Conservation (phyloP, 2,888 invertebrate genomes). For the Cephus spinipes region DNA sequence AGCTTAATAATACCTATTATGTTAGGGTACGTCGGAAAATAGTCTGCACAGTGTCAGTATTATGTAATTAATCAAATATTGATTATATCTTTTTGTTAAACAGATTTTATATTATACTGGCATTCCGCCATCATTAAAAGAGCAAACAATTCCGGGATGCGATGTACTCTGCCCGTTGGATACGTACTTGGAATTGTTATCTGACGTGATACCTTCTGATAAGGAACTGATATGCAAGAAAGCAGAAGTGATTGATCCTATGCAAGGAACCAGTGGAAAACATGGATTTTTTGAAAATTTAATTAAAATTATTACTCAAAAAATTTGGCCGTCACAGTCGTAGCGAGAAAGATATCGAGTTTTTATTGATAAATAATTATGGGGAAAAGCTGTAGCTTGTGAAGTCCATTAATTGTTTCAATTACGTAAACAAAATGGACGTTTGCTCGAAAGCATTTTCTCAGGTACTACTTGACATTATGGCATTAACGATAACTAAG, state of each 20-base stretch:
- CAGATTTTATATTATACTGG: slow-evolving; percentile 69
- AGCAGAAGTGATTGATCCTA: slow-evolving; percentile 16
- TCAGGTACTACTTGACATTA: not conserved
- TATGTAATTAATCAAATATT: not conserved
- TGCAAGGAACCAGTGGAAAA: not conserved
- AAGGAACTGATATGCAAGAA: slow-evolving; percentile 50
- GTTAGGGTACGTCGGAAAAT: slow-evolving; percentile 68
- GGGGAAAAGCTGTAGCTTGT: not conserved
- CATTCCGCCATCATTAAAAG: slow-evolving; percentile 62
- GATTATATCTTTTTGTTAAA: slow-evolving; percentile 31
- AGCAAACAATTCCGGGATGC: slow-evolving; percentile 68
- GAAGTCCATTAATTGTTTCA: not conserved
- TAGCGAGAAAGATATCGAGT: not conserved
- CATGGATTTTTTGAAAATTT: not conserved
- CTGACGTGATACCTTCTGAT: slow-evolving; percentile 66
- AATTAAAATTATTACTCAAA: not conserved
- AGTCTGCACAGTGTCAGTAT: not conserved
- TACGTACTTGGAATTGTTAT: slow-evolving; percentile 67
- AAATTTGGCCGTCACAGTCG: not conserved
- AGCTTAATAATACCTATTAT: slow-evolving; percentile 60
- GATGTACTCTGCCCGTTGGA: slow-evolving; percentile 68
- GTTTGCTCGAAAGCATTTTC: not conserved
- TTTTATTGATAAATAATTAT: not conserved
- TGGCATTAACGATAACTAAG: not conserved
- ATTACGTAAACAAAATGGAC: not conserved